Conservation (phyloP, 2,797 vertebrate species). For the Ammospiza maritima region DNA sequence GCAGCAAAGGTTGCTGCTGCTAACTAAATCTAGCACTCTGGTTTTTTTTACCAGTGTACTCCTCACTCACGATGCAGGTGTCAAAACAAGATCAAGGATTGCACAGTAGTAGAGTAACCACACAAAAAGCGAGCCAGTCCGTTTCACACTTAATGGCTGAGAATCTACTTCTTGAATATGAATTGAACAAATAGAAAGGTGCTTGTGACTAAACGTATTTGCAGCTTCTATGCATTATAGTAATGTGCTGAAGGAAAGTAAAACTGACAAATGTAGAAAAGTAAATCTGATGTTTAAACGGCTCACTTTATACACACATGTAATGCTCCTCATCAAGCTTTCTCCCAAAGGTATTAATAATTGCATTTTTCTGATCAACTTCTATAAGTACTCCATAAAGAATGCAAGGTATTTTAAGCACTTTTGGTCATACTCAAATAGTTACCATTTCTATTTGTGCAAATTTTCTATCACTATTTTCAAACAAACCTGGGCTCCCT, state of each 20-base stretch:
- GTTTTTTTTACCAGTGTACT: background rate
- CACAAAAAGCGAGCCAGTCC: background rate
- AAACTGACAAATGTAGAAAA: background rate
- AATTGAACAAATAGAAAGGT: background rate
- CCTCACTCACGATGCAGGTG: fast-evolving
- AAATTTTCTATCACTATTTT: background rate
- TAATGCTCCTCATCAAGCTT: background rate
- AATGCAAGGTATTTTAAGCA: background rate
- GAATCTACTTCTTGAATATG: background rate
- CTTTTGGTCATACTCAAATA: background rate
- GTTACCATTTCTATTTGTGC: background rate
- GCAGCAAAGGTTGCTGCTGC: background rate
- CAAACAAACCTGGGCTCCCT: background rate
- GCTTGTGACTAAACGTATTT: background rate
- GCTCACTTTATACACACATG: background rate
- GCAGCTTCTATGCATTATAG: background rate
- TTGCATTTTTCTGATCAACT: background rate
- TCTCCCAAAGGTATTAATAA: background rate
- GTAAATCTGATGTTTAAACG: background rate
- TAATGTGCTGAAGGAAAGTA: background rate
- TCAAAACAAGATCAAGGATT: background rate
- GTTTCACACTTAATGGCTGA: background rate
- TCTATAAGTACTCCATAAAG: background rate
- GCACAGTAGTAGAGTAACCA: fast-evolving
- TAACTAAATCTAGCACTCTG: background rate